phyloP scores from a whole-genome alignment of 2,888 invertebrate genomes.

The Anticlea derivata region DNA sequence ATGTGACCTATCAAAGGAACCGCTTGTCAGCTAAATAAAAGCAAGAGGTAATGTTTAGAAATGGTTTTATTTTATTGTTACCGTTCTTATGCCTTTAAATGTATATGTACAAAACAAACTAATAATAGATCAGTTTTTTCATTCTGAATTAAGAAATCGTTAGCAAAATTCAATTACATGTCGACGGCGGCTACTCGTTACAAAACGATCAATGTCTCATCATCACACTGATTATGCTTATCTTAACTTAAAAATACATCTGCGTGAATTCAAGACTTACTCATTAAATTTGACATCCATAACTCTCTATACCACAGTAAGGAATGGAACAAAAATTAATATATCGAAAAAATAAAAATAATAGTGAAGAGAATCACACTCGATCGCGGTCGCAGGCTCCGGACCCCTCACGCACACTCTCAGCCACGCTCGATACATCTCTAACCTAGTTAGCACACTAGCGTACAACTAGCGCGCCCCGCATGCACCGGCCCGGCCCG shows the following conservation, averaged over 20 bases:
- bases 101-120: constrained; percentile 83
- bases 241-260: constrained; percentile 79
- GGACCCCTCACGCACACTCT: constrained; percentile 56
- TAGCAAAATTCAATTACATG: constrained; percentile 67
- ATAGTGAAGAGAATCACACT: constrained; percentile 66
- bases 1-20: too few species aligned
- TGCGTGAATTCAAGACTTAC: constrained; percentile 65
- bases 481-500: constrained; percentile 37
- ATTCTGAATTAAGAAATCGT: constrained; percentile 78
- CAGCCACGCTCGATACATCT: constrained; percentile 61
- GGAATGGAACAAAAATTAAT: constrained; percentile 73
- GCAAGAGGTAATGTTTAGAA: constrained; percentile 67
- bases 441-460: constrained; percentile 76
- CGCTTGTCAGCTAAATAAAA: too few species aligned
- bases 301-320: constrained; percentile 79
- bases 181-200: constrained; percentile 59
- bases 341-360: constrained; percentile 66
- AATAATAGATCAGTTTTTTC: constrained; percentile 75
- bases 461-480: constrained; percentile 55
- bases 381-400: constrained; percentile 55
- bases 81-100: constrained; percentile 78
- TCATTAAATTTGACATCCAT: constrained; percentile 72
- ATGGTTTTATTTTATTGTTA: constrained; percentile 81
- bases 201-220: constrained; percentile 67
- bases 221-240: constrained; percentile 76